phyloP scores from a whole-genome alignment of 1,140 invertebrate species.

The Diabrotica virgifera region DNA sequence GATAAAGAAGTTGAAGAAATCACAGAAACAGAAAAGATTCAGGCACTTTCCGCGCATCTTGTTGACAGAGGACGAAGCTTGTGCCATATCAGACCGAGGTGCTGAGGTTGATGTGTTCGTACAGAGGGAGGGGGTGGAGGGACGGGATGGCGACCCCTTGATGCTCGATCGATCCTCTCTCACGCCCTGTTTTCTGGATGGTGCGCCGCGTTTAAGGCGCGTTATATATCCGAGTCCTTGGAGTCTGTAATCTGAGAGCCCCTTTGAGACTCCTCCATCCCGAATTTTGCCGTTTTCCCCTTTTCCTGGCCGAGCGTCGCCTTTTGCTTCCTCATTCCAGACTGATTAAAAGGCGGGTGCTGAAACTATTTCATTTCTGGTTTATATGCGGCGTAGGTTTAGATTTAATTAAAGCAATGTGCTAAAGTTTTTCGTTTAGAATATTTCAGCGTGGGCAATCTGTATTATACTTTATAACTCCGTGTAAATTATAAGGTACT shows the following conservation, averaged over 20 bases:
- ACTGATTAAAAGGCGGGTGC: conserved; percentile 14
- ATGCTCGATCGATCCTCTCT: conserved; percentile 46
- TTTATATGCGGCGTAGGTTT: neutral
- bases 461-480: no score
- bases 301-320: conserved; percentile 19
- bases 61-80: conserved; percentile 38
- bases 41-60: conserved; percentile 34
- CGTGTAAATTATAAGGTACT: no score
- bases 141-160: conserved; percentile 33
- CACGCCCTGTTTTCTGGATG: conserved; percentile 46
- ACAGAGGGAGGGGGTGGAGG: conserved; percentile 33
- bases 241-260: conserved; percentile 32
- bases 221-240: conserved; percentile 26
- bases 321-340: conserved; percentile 21
- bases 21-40: neutral
- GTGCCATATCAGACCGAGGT: conserved; percentile 10
- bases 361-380: conserved; percentile 23
- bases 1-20: neutral
- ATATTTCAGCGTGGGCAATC: neutral
- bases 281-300: conserved; percentile 8
- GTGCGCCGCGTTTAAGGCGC: conserved; percentile 34
- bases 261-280: conserved; percentile 31
- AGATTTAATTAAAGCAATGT: neutral
- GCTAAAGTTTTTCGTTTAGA: neutral
- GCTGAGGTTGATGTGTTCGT: conserved; percentile 28